Base-by-base conservation (phyloP, 2,113 vertebrate species). In the Holacanthus passer region DNA sequence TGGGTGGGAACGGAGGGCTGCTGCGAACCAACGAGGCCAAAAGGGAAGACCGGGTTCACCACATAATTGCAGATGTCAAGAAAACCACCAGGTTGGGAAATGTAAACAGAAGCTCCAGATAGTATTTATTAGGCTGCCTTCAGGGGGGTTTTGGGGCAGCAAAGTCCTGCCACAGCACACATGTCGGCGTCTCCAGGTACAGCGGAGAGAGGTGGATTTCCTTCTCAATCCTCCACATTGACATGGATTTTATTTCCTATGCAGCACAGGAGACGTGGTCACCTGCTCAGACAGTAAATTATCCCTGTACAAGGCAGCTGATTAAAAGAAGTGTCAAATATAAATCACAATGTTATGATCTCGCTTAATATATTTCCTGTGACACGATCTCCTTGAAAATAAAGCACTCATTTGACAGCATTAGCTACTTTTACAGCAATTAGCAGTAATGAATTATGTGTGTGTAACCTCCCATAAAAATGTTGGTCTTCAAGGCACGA, bases 41-140 rank as follows among this genome's bases (percentile, higher is more conserved):
- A 86, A 88, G 88, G 84, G 89, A 92, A 81, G 86, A 85, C 82
- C 83, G 24, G 14, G 85, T 88, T 88, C 88, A 82, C 66, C 84
- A 73, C 65, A 67, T 92, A 92, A 93, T 89, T 91, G 90, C 81
- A 83, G 56, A 87, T 87, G 90, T 93, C 89, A 91, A 79, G 86
- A 88, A 89, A 93, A 93, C 66, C 73, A 92, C 82, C 74, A 73
- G 88, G 86, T 91, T 89, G 85, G 87, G 88, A 88, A 89, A 91
- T 90, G 84, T 91, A 88, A 91, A 88, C 91, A 91, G 87, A 88
- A 87, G 83, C 84, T 72, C 22, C 52, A 77, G 83, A 87, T 79
- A 75, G 87, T 89, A 78, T 89, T 84, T 83, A 90, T 89, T 88
- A 86, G 69, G 56, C 76, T 77, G 74, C 55, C 83, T 87, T 69